Evolutionary conservation across 2,113 vertebrate genomes (phyloP).

Genomic region (Hemibagrus wyckioides): DNA sequence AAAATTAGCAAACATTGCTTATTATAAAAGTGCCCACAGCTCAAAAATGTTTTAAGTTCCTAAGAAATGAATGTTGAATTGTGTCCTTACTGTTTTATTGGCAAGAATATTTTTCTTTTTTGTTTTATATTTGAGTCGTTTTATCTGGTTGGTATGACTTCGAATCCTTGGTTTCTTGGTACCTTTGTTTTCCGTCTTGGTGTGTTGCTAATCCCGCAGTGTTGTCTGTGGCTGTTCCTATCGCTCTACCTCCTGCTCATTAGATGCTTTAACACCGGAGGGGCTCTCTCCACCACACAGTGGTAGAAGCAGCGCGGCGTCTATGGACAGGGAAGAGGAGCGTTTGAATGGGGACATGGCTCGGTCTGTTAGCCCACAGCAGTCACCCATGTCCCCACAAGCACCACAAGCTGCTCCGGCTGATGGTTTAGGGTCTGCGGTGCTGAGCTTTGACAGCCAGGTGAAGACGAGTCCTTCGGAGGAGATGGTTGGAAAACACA

Average conservation of each 20-base stretch:
- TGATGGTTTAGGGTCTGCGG: constrained; percentile 4
- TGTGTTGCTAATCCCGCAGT: constrained; percentile 58
- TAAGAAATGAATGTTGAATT: constrained; percentile 38
- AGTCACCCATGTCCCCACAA: constrained; percentile 44
- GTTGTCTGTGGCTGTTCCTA: constrained; percentile 57
- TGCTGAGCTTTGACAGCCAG: constrained; percentile 34
- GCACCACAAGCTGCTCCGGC: background rate
- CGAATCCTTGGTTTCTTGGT: constrained; percentile 39
- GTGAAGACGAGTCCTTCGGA: constrained; percentile 43
- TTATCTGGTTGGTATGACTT: constrained; percentile 42
- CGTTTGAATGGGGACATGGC: constrained; percentile 37
- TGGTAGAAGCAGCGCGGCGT: constrained; percentile 49
- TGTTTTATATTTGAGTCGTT: constrained; percentile 38
- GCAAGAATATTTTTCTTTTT: constrained; percentile 31
- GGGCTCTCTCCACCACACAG: constrained; percentile 40
- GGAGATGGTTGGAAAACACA: constrained; percentile 37
- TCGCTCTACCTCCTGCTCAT: constrained; percentile 56
- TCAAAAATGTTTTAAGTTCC: constrained; percentile 11
- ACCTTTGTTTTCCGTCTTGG: constrained; percentile 39
- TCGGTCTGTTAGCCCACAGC: constrained; percentile 44
- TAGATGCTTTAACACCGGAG: constrained; percentile 51
- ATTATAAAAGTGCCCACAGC: constrained; percentile 53
- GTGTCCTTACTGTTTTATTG: constrained; percentile 27
- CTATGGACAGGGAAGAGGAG: constrained; percentile 38
- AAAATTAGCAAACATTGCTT: constrained; percentile 32